phyloP scores from a whole-genome alignment of 64 coral and sea anemone genomes.

The Astreopora myriophthalma region DNA sequence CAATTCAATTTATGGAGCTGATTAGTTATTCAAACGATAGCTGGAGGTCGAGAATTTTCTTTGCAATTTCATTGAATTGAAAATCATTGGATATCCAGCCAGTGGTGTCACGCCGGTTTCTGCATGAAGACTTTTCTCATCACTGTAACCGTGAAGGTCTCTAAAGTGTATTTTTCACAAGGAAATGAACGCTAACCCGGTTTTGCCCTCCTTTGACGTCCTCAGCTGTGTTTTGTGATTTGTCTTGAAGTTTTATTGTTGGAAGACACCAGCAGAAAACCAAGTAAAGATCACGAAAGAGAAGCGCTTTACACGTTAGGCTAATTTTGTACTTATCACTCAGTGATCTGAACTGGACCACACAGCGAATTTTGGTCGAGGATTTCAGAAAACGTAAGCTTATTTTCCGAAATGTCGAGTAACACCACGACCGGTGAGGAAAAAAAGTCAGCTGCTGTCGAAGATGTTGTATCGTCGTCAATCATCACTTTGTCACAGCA shows the following conservation, averaged over 20 bases:
- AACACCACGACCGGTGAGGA: background rate
- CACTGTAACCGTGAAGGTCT: background rate
- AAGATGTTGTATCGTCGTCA: background rate
- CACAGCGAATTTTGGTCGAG: background rate
- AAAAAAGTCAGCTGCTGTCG: slow-evolving; percentile 22
- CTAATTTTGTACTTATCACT: background rate
- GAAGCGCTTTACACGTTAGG: background rate
- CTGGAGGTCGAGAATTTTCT: slow-evolving; percentile 50
- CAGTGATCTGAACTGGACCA: background rate
- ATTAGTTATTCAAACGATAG: slow-evolving; percentile 47
- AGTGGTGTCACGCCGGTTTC: slow-evolving; percentile 38
- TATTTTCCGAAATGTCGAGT: background rate
- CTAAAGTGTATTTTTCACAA: slow-evolving; percentile 8
- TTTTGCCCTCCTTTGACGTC: slow-evolving; percentile 25
- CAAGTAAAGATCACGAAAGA: background rate
- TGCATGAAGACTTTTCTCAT: slow-evolving; percentile 3
- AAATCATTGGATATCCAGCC: slow-evolving; percentile 33
- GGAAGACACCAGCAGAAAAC: background rate
- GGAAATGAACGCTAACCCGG: background rate
- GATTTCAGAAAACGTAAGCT: background rate
- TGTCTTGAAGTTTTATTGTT: slow-evolving; percentile 32
- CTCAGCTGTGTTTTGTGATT: slow-evolving; percentile 42
- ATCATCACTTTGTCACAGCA: background rate
- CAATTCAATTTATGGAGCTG: slow-evolving; percentile 37
- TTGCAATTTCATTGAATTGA: slow-evolving; percentile 47